A percentile compares a stretch with the other conserved stretches of the same genome.
These are phyloP conservation scores for Sarcoramphus papa DNA, from an alignment of 2,797 vertebrate species.

Conservation along the genomic window DNA sequence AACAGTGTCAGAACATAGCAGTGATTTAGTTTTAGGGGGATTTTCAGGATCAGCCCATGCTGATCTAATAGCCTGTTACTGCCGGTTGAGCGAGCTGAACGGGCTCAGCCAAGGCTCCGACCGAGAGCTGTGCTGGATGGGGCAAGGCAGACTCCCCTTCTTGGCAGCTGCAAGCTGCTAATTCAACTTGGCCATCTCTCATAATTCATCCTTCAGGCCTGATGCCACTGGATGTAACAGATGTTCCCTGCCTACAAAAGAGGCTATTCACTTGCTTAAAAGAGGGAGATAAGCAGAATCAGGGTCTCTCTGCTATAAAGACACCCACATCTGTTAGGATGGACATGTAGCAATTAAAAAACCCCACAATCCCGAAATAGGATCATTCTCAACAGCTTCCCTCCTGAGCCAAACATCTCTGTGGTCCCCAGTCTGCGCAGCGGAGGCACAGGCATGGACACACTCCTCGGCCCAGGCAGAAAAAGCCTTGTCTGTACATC, in stretches of 20 bases:
- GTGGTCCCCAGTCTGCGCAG: background rate
- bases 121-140: rapidly evolving
- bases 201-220: background rate
- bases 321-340: background rate
- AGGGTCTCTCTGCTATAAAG: background rate
- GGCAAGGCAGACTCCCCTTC: background rate
- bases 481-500: background rate
- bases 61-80: background rate
- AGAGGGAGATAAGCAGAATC: background rate
- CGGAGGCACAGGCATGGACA: background rate
- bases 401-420: background rate
- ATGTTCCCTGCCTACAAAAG: conserved; percentile 1
- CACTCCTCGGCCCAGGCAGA: background rate
- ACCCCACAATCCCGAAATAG: background rate
- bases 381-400: background rate
- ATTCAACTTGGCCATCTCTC: background rate
- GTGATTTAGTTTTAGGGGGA: background rate
- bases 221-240: background rate
- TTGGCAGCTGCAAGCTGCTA: background rate
- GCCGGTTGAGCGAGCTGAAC: background rate
- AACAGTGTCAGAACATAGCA: background rate
- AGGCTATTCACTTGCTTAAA: background rate
- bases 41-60: background rate
- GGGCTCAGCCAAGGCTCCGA: background rate
- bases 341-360: background rate